These are phyloP conservation scores for Mycteria americana DNA, from an alignment of 2,797 vertebrate species.

Conservation along the genomic window DNA sequence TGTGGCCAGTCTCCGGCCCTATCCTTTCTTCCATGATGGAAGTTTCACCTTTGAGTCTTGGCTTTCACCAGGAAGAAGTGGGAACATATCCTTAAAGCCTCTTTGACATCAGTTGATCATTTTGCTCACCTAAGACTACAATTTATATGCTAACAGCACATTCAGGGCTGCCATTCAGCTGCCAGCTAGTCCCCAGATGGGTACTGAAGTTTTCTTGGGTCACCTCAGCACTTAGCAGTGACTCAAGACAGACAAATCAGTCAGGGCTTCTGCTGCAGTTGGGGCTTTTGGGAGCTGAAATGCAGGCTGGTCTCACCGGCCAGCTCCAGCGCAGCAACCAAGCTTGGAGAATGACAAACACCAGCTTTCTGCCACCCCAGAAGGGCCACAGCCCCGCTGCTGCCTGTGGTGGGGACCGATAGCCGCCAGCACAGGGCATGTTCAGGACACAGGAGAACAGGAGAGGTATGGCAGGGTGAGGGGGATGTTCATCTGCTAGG, in stretches of 20 bases:
- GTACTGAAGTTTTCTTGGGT: background rate
- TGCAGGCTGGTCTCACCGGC: background rate
- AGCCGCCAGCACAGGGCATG: background rate
- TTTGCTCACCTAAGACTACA: background rate
- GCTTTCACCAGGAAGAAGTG: background rate
- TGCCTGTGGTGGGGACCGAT: accelerated
- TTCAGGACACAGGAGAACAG: background rate
- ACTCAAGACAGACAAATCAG: background rate
- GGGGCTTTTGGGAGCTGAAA: background rate
- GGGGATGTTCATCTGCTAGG: background rate
- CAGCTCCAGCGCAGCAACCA: background rate
- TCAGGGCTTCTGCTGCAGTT: background rate
- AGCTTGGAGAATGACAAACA: background rate
- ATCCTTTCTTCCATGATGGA: background rate
- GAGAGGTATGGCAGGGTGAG: background rate
- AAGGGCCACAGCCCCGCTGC: background rate
- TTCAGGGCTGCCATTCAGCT: slow-evolving; percentile 6
- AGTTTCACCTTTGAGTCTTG: background rate
- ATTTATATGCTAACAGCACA: background rate
- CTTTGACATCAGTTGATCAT: background rate
- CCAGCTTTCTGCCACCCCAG: background rate
- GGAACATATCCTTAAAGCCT: background rate
- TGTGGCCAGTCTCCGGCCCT: background rate
- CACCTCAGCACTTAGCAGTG: background rate
- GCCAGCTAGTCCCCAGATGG: background rate